phyloP scores from a whole-genome alignment of 2,113 vertebrate species.

The Megaceryle torquata region DNA sequence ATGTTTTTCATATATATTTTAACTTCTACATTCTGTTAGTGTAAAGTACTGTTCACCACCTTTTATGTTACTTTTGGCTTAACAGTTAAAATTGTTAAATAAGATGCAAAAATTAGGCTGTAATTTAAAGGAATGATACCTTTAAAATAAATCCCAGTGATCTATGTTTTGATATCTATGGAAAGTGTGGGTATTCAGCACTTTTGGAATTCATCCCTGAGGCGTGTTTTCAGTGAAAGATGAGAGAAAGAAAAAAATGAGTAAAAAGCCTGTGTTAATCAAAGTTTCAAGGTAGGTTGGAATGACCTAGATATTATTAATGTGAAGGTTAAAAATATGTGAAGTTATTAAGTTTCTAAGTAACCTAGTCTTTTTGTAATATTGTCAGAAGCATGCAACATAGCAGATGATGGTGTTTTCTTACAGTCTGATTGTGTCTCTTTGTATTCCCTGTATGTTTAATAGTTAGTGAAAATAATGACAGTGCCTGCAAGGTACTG shows the following conservation, averaged over 20 bases:
- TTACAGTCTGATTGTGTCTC: background rate
- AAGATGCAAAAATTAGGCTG: background rate
- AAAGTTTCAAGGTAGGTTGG: background rate
- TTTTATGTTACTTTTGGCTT: background rate
- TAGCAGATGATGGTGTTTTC: too few species aligned
- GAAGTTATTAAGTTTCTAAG: background rate
- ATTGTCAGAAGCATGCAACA: background rate
- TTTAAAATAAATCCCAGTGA: background rate
- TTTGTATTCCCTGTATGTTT: background rate
- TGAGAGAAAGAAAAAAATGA: background rate
- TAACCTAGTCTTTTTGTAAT: background rate
- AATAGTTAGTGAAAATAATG: background rate
- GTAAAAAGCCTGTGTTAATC: background rate
- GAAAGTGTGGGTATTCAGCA: background rate
- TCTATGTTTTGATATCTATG: background rate
- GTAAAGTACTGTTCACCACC: background rate
- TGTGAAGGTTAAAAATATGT: background rate
- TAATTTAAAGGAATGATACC: background rate
- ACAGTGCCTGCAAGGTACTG: background rate
- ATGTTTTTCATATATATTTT: background rate
- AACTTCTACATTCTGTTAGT: background rate
- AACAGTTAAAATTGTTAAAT: background rate
- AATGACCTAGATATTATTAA: background rate
- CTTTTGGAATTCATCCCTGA: background rate
- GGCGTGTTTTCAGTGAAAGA: background rate